Percentiles rank a stretch among this genome's conserved stretches.
Conservation (phyloP, 2,888 invertebrate species). For the Andrena chrysosceles region DNA sequence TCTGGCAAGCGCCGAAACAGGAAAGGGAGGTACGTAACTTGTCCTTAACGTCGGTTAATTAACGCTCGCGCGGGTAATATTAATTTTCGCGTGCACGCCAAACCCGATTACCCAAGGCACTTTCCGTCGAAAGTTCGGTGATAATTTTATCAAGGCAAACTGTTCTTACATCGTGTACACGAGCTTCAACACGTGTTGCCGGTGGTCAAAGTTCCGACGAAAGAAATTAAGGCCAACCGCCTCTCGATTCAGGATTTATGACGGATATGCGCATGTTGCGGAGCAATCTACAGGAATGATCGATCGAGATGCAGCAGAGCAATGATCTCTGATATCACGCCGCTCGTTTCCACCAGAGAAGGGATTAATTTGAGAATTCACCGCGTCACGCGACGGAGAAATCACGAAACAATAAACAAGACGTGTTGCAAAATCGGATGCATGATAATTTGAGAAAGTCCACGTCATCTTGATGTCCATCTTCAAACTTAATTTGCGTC, state of each 20-base stretch:
- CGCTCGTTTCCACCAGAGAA: neutral
- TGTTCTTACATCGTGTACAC: neutral
- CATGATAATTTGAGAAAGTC: neutral
- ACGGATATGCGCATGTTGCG: neutral
- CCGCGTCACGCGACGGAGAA: neutral
- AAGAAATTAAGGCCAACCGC: constrained; percentile 11
- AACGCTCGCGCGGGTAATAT: constrained; percentile 15
- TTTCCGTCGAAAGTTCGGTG: constrained; percentile 2
- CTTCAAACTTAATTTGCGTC: neutral
- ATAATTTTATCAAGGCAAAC: constrained; percentile 22
- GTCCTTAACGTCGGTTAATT: constrained; percentile 37
- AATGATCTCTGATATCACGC: neutral
- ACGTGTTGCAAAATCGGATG: neutral
- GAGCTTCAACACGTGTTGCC: neutral
- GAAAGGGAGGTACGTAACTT: neutral
- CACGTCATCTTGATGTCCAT: no score
- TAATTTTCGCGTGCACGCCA: neutral
- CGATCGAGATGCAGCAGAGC: constrained; percentile 20
- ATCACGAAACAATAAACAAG: constrained; percentile 15
- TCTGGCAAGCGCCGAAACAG: neutral
- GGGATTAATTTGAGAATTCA: neutral
- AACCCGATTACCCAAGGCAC: neutral
- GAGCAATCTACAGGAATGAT: constrained; percentile 22
- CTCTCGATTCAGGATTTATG: constrained; percentile 6
- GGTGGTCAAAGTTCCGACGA: neutral